Percentiles rank a stretch among this genome's conserved stretches.
Evolutionary conservation across 1,140 invertebrate genomes (phyloP).

Genomic region (Aphidius ervi): DNA sequence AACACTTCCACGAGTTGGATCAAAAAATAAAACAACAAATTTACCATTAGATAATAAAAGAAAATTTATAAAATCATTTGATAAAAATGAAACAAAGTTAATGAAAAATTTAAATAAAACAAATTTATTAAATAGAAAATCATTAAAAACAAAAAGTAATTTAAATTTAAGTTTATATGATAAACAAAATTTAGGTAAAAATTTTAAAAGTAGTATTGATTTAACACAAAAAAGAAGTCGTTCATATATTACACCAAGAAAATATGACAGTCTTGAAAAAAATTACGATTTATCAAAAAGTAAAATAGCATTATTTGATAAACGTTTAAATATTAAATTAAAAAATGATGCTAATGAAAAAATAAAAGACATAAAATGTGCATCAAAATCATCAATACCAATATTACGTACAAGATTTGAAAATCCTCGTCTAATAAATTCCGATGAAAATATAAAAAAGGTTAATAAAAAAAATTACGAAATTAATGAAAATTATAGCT

Average conservation of each 20-base stretch:
- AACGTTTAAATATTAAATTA: too few relatives aligned
- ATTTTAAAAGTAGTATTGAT: not conserved
- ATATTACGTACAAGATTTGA: too few relatives aligned
- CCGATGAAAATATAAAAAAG: too few relatives aligned
- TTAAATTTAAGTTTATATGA: conserved; percentile 15
- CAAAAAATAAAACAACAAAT: not conserved
- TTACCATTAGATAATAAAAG: not conserved
- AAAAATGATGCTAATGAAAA: too few relatives aligned
- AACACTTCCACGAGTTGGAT: not conserved
- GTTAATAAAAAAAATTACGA: too few relatives aligned
- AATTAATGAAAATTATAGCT: not conserved
- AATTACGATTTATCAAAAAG: too few relatives aligned
- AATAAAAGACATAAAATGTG: too few relatives aligned
- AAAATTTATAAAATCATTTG: not conserved
- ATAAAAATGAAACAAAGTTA: not conserved
- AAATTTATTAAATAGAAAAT: conserved; percentile 1
- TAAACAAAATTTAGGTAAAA: conserved; percentile 7
- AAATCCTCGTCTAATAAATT: too few relatives aligned
- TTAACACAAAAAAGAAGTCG: conserved; percentile 15
- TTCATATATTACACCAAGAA: conserved; percentile 18
- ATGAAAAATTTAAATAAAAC: not conserved
- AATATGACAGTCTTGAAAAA: conserved; percentile 7
- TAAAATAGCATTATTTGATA: too few relatives aligned
- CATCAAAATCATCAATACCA: too few relatives aligned
- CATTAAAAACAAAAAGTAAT: conserved; percentile 21